Conservation (phyloP, 2,113 vertebrate genomes). For the Ptyas mucosa region DNA sequence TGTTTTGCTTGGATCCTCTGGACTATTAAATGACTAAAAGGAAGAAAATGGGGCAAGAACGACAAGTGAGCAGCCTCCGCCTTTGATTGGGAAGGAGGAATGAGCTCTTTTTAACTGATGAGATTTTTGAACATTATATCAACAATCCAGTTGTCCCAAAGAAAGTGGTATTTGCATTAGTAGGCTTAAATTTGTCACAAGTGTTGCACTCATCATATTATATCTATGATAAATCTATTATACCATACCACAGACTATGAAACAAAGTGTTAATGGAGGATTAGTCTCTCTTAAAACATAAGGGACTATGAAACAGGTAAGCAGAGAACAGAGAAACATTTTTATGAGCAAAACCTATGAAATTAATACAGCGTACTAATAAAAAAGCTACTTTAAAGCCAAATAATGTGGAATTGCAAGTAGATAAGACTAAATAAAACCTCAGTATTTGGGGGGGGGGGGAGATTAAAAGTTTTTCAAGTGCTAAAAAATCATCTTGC, state of each 20-base stretch:
- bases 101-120: neutral
- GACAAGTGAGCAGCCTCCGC: neutral
- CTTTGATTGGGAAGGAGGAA: neutral
- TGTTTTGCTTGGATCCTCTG: neutral
- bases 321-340: neutral
- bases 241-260: neutral
- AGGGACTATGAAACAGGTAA: neutral
- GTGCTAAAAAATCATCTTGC: neutral
- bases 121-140: neutral
- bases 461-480: too few species aligned
- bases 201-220: neutral
- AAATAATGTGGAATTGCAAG: neutral
- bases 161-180: neutral
- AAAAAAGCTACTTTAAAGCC: neutral
- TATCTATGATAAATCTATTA: neutral
- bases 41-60: neutral
- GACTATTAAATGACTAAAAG: neutral
- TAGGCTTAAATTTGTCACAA: neutral
- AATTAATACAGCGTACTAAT: neutral
- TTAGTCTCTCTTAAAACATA: neutral
- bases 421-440: neutral
- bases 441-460: too few species aligned
- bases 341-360: neutral
- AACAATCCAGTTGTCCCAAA: neutral
- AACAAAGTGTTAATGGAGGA: neutral